phyloP scores from a whole-genome alignment of 2,888 invertebrate species.

The Eristalis pertinax region DNA sequence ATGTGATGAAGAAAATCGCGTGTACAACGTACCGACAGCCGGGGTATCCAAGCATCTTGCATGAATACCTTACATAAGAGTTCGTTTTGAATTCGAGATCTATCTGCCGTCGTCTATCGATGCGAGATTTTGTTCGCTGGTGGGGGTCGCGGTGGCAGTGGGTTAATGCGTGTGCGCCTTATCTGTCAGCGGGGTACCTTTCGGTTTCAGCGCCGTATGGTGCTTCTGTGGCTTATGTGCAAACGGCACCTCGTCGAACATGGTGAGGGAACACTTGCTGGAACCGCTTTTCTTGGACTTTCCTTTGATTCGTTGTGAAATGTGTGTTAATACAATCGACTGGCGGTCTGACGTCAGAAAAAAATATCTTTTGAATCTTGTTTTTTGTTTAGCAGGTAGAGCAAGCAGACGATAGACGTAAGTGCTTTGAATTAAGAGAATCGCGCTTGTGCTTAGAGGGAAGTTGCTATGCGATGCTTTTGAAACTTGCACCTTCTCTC shows the following conservation, averaged over 20 bases:
- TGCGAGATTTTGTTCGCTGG: constrained; percentile 22
- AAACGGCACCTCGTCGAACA: constrained; percentile 30
- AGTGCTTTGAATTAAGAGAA: too few relatives aligned
- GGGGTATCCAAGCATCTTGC: constrained; percentile 7
- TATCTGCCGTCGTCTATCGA: constrained; percentile 23
- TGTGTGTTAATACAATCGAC: not conserved
- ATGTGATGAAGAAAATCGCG: constrained; percentile 19
- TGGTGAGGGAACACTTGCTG: not conserved
- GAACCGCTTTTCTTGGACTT: constrained; percentile 30
- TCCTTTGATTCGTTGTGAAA: constrained; percentile 36
- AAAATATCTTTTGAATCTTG: not conserved
- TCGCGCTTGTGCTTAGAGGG: too few relatives aligned
- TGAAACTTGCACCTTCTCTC: not conserved
- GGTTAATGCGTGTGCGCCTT: constrained; percentile 38
- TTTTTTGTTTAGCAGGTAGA: constrained; percentile 26
- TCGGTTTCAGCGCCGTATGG: not conserved
- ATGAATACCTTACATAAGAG: constrained; percentile 48
- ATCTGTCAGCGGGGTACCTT: constrained; percentile 16
- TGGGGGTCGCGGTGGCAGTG: constrained; percentile 17
- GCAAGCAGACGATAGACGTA: not conserved
- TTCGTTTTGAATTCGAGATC: constrained; percentile 54
- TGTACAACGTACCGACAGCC: constrained; percentile 20
- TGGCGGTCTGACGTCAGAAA: constrained; percentile 33
- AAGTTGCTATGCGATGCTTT: too few relatives aligned
- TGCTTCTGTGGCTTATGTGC: constrained; percentile 19